A percentile compares a stretch with the other conserved stretches of the same genome.
phyloP scores from a whole-genome alignment of 2,113 vertebrate species.

The Gymnorhina tibicen region DNA sequence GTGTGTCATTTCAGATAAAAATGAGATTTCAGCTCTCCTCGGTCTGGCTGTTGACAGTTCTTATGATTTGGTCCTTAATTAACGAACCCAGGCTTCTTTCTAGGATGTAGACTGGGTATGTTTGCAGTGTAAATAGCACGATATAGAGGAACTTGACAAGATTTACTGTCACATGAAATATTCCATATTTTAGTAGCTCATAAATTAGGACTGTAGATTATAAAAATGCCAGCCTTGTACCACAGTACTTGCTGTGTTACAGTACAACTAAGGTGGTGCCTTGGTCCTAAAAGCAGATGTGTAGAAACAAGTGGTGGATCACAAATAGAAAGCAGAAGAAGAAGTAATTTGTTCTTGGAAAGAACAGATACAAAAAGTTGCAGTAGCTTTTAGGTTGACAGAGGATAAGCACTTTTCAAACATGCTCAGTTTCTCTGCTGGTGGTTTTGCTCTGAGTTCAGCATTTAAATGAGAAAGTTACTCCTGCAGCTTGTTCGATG shows the following conservation, averaged over 20 bases:
- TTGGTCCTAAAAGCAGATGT: not conserved
- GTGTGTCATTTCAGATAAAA: not conserved
- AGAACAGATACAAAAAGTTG: not conserved
- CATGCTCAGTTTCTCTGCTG: not conserved
- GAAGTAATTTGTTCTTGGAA: not conserved
- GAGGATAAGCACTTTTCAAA: not conserved
- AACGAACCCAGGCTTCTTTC: not conserved
- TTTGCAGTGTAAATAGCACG: not conserved
- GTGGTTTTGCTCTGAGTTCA: not conserved
- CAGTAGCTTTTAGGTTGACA: not conserved
- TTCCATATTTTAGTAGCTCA: not conserved
- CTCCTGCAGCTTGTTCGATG: not conserved
- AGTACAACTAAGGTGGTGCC: not conserved
- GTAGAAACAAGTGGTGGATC: not conserved
- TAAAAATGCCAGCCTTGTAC: not conserved
- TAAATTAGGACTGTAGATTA: not conserved
- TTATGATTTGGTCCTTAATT: not conserved
- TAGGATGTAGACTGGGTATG: not conserved
- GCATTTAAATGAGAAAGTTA: not conserved
- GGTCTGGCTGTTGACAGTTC: not conserved
- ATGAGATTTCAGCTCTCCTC: not conserved
- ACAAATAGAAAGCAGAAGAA: not conserved
- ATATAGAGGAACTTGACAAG: not conserved
- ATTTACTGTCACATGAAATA: not conserved
- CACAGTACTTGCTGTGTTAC: not conserved